Base-by-base conservation (phyloP, 2,113 vertebrate species). In the Notarius quadriscutis region DNA sequence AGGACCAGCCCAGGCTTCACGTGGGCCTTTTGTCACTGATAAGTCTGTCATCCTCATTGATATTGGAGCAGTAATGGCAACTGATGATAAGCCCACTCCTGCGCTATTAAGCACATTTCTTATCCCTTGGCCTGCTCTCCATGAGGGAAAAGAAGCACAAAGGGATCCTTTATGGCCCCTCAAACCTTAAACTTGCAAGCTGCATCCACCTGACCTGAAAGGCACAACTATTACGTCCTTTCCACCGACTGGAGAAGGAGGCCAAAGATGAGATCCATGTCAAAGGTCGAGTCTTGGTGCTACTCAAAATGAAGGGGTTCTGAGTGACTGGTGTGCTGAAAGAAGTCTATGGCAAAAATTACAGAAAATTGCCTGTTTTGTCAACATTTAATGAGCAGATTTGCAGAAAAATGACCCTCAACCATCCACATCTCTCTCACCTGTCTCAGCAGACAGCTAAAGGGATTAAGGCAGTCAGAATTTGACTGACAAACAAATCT, bases 331-430 rank as follows among this genome's bases (percentile, higher is more conserved):
- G 92, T 34, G 88, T 89, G 96, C 93, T 97, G 97, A 97, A 93
- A 97, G 96, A 97, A 85, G 93, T 91, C 95, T 57, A 88, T 91
- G 83, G 92, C 91, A 91, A 96, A 88, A 97, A 97, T 98, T 96
- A 96, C 95, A 95, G 95, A 97, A 98, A 98, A 98, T 98, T 96
- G 96, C 93, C 96, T 97, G 96, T 97, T 97, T 97, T 97, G 96
- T 97, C 96, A 97, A 97, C 96, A 96, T 97, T 97, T 97, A 96
- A 96, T 97, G 94, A 93, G 94, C 93, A 96, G 96, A 96, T 96
- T 97, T 96, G 95, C 93, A 93, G 93, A 92, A 95, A 95, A 92
- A 91, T 89, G 93, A 95, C 93, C 96, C 94, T 41, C 55, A 87
- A 50, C 84, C 9, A 30, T 51, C n/a, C 22, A 4, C 85, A 83